Conservation (phyloP, 1,140 invertebrate species). For the Nasonia giraulti region DNA sequence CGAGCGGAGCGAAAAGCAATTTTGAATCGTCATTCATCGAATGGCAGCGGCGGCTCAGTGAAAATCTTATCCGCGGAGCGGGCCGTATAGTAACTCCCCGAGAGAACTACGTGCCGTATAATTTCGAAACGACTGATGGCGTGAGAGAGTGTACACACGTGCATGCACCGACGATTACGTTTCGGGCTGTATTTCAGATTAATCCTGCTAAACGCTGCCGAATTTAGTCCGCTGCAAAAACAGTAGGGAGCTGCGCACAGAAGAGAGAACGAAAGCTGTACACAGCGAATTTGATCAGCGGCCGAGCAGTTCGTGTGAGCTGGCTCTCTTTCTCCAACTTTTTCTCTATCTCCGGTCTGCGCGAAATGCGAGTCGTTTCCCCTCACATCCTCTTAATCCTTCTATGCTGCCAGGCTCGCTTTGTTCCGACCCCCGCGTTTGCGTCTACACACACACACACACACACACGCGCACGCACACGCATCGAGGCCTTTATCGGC, state of each 20-base stretch:
- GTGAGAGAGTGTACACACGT: too few species aligned
- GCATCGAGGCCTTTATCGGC: background rate
- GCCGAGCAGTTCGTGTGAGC: background rate
- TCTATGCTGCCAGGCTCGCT: background rate
- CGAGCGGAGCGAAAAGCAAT: conserved; percentile 21
- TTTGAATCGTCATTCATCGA: conserved; percentile 18
- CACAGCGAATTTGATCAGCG: background rate
- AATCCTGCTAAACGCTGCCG: too few species aligned
- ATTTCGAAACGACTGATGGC: too few species aligned
- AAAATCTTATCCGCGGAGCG: background rate
- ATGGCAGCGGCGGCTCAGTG: background rate
- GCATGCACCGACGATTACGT: too few species aligned
- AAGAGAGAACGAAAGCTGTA: background rate
- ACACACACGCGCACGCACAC: background rate
- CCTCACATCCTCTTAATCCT: background rate
- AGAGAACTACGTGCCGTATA: too few species aligned
- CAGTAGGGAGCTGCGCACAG: too few species aligned
- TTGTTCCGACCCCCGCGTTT: conserved; percentile 7
- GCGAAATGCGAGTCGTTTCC: conserved; percentile 1
- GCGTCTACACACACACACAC: too few species aligned
- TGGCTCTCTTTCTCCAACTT: background rate
- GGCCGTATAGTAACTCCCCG: too few species aligned
- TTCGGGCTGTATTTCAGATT: too few species aligned
- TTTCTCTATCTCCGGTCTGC: background rate
- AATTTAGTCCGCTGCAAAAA: too few species aligned